Conservation (phyloP, 2,797 vertebrate genomes). For the Alfaro cultratus region DNA sequence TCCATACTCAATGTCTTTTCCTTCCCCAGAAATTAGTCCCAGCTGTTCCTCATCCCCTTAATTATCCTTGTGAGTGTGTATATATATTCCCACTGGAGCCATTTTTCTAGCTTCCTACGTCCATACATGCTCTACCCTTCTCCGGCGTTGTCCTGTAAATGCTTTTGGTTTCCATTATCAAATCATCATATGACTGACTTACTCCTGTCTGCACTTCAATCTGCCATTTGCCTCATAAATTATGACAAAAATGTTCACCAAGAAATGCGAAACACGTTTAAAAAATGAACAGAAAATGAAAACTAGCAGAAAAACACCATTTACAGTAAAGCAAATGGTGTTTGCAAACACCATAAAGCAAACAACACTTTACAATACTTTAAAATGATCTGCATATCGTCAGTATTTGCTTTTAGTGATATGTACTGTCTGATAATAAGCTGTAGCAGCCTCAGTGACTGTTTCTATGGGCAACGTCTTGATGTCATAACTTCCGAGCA, state of each 20-base stretch:
- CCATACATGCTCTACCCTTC: neutral
- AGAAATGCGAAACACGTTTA: neutral
- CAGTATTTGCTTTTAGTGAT: slow-evolving; percentile 31
- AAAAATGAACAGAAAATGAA: neutral
- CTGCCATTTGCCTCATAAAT: neutral
- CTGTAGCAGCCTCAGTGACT: neutral
- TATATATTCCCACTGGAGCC: neutral
- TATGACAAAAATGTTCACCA: neutral
- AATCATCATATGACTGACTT: neutral
- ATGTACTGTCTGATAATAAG: slow-evolving; percentile 41
- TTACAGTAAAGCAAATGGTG: no score
- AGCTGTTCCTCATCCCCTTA: neutral
- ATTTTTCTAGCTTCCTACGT: neutral
- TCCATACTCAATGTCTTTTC: neutral
- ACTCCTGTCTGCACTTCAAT: neutral
- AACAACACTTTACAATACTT: no score
- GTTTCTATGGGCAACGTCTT: neutral
- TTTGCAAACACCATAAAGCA: no score
- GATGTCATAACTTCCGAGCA: neutral
- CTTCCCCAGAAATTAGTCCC: neutral
- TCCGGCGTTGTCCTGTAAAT: neutral
- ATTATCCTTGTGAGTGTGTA: neutral
- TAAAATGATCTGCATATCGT: slow-evolving; percentile 23
- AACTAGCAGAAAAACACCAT: no score
- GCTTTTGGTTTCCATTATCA: neutral